These are phyloP conservation scores for Anguilla marmorata DNA, from an alignment of 2,797 vertebrate genomes.

Conservation along the genomic window DNA sequence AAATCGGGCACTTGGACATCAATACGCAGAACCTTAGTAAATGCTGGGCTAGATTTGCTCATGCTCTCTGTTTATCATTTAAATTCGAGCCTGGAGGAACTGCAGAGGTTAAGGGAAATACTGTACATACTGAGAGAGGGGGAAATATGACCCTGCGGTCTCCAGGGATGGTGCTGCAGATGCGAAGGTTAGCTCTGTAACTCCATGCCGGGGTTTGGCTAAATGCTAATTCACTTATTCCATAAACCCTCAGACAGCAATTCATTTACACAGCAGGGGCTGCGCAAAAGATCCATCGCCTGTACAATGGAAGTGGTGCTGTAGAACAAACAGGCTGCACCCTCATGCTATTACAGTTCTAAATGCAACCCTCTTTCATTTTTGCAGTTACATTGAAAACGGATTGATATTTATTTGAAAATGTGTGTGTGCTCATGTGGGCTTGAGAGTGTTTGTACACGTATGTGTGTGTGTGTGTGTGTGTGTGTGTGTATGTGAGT, in stretches of 20 bases:
- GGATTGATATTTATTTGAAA: slow-evolving; percentile 42
- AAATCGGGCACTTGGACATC: slow-evolving; percentile 32
- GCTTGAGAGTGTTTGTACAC: too few relatives aligned
- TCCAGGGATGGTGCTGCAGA: not conserved
- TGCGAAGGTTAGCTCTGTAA: not conserved
- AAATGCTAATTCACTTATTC: slow-evolving; percentile 22
- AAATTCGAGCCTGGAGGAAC: not conserved
- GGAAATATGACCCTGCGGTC: slow-evolving; percentile 7
- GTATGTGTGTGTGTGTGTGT: too few relatives aligned
- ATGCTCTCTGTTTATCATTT: not conserved
- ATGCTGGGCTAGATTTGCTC: not conserved
- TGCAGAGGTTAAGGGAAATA: not conserved
- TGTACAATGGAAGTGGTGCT: slow-evolving; percentile 3
- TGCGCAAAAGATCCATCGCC: not conserved
- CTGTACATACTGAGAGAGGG: slow-evolving; percentile 62
- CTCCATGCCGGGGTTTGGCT: not conserved
- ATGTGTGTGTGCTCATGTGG: not conserved
- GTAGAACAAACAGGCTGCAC: not conserved
- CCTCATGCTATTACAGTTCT: not conserved
- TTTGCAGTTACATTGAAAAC: not conserved
- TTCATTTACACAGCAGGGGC: slow-evolving; percentile 12
- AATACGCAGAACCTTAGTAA: slow-evolving; percentile 30
- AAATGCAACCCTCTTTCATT: not conserved
- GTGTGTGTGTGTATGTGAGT: too few relatives aligned
- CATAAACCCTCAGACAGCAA: slow-evolving; percentile 3